phyloP scores from a whole-genome alignment of 2,888 invertebrate genomes.

The Lithodes maja region DNA sequence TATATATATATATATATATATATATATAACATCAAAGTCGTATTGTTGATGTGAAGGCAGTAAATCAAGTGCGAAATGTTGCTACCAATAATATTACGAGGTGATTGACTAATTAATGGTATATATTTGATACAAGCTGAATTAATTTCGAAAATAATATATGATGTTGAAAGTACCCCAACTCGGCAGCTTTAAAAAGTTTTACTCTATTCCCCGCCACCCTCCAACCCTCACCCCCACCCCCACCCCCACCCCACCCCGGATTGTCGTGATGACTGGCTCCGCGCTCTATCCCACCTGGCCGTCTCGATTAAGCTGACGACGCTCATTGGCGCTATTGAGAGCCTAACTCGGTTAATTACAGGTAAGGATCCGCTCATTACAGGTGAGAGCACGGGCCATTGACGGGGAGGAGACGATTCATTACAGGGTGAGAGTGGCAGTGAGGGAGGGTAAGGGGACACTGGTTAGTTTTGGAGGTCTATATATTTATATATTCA shows the following conservation, averaged over 20 bases:
- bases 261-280: not conserved
- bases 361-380: conserved; percentile 2
- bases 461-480: no score
- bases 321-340: conserved; percentile 4
- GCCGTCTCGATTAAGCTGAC: conserved; percentile 10
- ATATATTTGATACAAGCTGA: no score
- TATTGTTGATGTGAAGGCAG: no score
- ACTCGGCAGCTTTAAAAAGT: no score
- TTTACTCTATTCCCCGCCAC: not conserved
- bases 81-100: no score
- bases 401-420: conserved; percentile 1
- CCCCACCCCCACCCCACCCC: not conserved
- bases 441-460: not conserved
- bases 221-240: not conserved
- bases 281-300: not conserved
- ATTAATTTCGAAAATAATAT: no score
- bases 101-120: no score
- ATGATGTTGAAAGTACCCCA: no score
- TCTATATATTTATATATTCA: no score
- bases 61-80: no score
- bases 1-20: no score
- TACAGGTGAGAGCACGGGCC: conserved; percentile 17
- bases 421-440: not conserved
- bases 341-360: conserved; percentile 9
- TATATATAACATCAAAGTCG: no score